Conservation (phyloP, 2,888 invertebrate genomes). For the Teleiodes luculella region DNA sequence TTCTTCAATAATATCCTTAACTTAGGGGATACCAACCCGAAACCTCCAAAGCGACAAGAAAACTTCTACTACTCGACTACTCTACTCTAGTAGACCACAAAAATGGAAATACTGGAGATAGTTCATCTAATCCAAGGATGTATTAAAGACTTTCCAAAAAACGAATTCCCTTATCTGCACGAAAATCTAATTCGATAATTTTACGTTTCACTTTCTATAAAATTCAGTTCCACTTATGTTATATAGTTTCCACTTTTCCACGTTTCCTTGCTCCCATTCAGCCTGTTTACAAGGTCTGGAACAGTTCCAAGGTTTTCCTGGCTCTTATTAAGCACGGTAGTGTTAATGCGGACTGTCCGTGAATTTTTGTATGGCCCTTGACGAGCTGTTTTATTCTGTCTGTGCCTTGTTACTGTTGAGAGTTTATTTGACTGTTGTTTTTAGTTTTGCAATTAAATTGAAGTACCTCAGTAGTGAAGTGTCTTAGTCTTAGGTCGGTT, state of each 20-base stretch:
- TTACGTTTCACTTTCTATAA: constrained; percentile 8
- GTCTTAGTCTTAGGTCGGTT: too few relatives aligned
- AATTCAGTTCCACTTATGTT: constrained; percentile 6
- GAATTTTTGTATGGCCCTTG: constrained; percentile 64
- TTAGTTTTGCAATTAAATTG: constrained; percentile 17
- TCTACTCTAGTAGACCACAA: too few relatives aligned
- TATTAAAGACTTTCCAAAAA: too few relatives aligned
- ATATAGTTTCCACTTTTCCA: constrained; percentile 14
- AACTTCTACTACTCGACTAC: too few relatives aligned
- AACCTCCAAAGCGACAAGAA: too few relatives aligned
- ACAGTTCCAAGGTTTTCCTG: constrained; percentile 64
- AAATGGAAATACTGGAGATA: too few relatives aligned
- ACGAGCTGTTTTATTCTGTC: constrained; percentile 59
- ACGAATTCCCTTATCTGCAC: too few relatives aligned
- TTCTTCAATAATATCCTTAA: too few relatives aligned
- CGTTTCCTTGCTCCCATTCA: constrained; percentile 2
- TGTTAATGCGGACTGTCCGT: constrained; percentile 68
- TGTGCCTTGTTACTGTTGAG: constrained; percentile 67
- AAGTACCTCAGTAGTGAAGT: too few relatives aligned
- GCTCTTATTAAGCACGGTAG: constrained; percentile 61
- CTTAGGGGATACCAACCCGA: too few relatives aligned
- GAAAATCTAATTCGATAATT: too few relatives aligned
- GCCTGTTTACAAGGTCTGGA: constrained; percentile 61
- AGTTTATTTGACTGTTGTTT: constrained; percentile 65
- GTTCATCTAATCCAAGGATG: too few relatives aligned